Evolutionary conservation across 2,888 invertebrate genomes (phyloP), one percentile per base, ranked within the genome.

Genomic region (Protula sp.): DNA sequence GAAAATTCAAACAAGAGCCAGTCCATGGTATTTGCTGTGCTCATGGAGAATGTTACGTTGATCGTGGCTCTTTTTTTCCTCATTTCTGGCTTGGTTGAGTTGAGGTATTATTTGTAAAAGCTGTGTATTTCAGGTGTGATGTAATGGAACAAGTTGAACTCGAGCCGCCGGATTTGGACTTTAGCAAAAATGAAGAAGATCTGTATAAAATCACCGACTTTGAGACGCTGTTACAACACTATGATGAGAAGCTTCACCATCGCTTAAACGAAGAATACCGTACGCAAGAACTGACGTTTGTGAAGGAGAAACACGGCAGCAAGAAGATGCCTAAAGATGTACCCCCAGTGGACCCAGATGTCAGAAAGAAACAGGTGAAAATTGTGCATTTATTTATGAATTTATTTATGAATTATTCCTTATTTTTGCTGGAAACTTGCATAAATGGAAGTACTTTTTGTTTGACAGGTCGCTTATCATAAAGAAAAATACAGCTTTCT

Each of bases 181-280:
- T 66, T 48, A 70, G 68, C 28, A 74, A 71, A 62, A 72, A 76
- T 29, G 63, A 70, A 26, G 27, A 55, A 29, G 66, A 70, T 27
- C 63, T 75, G n/a, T 75, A 71, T 55, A 71, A 78, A 76, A 57
- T 78, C 54, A 69, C 68, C 28, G 72, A 76, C 58, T 78, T 78
- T 66, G 67, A 72, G 30, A 56, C 60, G 3, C 64, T 79, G 22
- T 61, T 79, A 45, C 65, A 71, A 2, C 77, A 77, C 63, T 70
- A 77, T 63, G 79, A 79, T 63, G 67, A 73, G 62, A 67, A 72
- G 22, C 58, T 75, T 5, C 67, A 69, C 22, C 64, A 60, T 24
- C 60, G 59, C 29, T 71, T 79, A 4, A 70, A 79, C 64, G 55
- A 64, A 24, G 64, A 71, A 57, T 79, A 75, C 66, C 66, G 74